Evolutionary conservation across 53 echinoderm and acorn worm species (phyloP).

Genomic region (Arbacia lixula): DNA sequence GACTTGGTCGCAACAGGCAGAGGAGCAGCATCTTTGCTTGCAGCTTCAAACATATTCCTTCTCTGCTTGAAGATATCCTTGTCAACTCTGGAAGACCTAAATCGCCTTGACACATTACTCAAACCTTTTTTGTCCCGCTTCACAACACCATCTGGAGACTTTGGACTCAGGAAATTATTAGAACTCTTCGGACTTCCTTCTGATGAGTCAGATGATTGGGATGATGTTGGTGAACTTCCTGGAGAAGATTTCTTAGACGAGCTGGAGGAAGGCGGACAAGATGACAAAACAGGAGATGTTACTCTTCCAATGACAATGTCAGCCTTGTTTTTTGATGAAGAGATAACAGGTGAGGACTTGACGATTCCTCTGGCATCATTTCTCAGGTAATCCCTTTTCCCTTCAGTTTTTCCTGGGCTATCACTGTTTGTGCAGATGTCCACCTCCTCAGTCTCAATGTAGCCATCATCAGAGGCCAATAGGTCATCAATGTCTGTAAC

Average conservation of each 20-base stretch:
- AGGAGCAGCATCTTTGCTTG: slow-evolving; percentile 31
- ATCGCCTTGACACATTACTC: slow-evolving; percentile 38
- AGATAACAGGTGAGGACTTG: slow-evolving; percentile 34
- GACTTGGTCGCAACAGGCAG: not conserved
- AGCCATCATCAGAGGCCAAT: slow-evolving; percentile 64
- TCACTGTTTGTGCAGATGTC: no score
- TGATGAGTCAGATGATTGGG: slow-evolving; percentile 24
- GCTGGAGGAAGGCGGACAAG: not conserved
- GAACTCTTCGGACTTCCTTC: slow-evolving; percentile 8
- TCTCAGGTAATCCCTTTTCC: not conserved
- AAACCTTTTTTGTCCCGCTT: slow-evolving; percentile 39
- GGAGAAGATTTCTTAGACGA: not conserved
- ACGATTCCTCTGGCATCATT: slow-evolving; percentile 27
- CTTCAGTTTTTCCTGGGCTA: slow-evolving; percentile 11
- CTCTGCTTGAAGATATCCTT: slow-evolving; percentile 56
- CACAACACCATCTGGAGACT: slow-evolving; percentile 10
- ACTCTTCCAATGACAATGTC: slow-evolving; percentile 2
- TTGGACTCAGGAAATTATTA: not conserved
- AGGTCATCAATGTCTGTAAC: slow-evolving; percentile 96
- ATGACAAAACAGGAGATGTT: not conserved
- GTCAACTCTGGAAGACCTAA: slow-evolving; percentile 57
- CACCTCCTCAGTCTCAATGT: slow-evolving; percentile 52
- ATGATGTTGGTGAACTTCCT: slow-evolving; percentile 33
- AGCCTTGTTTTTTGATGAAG: slow-evolving; percentile 19
- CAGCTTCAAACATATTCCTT: slow-evolving; percentile 54